These are phyloP conservation scores for Pantherophis vulpinus DNA, from an alignment of 2,797 vertebrate genomes.

Conservation along the genomic window DNA sequence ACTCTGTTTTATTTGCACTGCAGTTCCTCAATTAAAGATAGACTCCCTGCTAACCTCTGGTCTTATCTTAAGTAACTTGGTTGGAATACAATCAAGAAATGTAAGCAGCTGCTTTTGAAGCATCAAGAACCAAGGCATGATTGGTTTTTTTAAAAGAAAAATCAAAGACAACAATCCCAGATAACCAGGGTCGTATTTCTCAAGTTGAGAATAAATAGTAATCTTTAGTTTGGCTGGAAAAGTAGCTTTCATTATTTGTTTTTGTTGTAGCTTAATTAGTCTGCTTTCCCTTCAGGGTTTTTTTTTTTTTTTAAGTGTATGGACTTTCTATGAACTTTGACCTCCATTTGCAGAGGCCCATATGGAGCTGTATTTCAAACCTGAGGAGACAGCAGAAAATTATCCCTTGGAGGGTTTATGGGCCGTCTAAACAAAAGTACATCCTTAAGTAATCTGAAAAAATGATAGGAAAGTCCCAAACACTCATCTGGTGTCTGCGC, in stretches of 20 bases:
- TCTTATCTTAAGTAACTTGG: slow-evolving; percentile 10
- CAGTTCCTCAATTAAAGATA: not conserved
- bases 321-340: slow-evolving; percentile 63
- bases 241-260: slow-evolving; percentile 25
- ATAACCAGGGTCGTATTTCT: slow-evolving; percentile 57
- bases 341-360: slow-evolving; percentile 41
- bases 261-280: slow-evolving; percentile 33
- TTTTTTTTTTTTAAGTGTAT: slow-evolving; percentile 28
- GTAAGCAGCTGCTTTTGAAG: slow-evolving; percentile 51
- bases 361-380: slow-evolving; percentile 39
- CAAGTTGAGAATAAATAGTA: slow-evolving; percentile 39
- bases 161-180: slow-evolving; percentile 67
- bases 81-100: slow-evolving; percentile 52
- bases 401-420: slow-evolving; percentile 31
- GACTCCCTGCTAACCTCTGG: not conserved
- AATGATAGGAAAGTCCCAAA: not conserved
- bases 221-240: slow-evolving; percentile 39
- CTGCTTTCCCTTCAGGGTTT: slow-evolving; percentile 28
- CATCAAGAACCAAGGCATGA: slow-evolving; percentile 55
- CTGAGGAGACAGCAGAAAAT: slow-evolving; percentile 26
- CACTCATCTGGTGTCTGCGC: not conserved
- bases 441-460: slow-evolving; percentile 9
- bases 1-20: not conserved
- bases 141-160: slow-evolving; percentile 42
- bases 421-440: slow-evolving; percentile 42